A percentile compares a stretch with the other conserved stretches of the same genome.
Evolutionary conservation across 1,140 invertebrate species (phyloP).

Genomic region (Brachionus paranguensis): DNA sequence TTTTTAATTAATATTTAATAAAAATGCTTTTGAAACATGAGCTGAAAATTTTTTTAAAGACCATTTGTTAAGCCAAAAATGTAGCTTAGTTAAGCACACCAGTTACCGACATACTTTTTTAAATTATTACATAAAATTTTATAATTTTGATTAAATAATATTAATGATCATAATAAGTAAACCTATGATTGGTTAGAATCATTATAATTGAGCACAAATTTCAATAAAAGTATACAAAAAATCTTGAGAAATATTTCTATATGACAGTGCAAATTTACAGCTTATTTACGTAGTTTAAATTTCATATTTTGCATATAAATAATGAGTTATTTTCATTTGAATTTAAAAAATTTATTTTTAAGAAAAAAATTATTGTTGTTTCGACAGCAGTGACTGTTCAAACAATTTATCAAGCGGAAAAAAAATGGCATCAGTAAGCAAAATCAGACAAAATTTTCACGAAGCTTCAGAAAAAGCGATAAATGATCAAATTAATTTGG

Average conservation of each 20-base stretch:
- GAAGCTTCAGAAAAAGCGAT: slow-evolving; percentile 67
- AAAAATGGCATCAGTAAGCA: slow-evolving; percentile 39
- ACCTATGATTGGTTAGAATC: neutral
- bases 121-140: neutral
- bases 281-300: neutral
- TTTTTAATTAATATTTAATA: too few relatives aligned
- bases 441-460: slow-evolving; percentile 69
- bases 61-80: neutral
- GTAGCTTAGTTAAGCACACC: neutral
- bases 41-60: neutral
- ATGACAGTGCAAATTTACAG: slow-evolving; percentile 12
- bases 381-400: slow-evolving; percentile 39
- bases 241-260: neutral
- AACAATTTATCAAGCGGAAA: neutral
- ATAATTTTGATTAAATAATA: neutral
- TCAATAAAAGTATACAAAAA: neutral
- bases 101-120: neutral
- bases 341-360: neutral
- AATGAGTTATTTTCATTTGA: neutral
- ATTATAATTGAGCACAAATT: neutral
- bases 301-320: neutral
- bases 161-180: neutral
- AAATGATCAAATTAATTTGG: slow-evolving; percentile 78
- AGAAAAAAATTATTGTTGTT: slow-evolving; percentile 7
- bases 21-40: neutral